Conservation (phyloP, 2,888 invertebrate species). For the Elgonia sp. region DNA sequence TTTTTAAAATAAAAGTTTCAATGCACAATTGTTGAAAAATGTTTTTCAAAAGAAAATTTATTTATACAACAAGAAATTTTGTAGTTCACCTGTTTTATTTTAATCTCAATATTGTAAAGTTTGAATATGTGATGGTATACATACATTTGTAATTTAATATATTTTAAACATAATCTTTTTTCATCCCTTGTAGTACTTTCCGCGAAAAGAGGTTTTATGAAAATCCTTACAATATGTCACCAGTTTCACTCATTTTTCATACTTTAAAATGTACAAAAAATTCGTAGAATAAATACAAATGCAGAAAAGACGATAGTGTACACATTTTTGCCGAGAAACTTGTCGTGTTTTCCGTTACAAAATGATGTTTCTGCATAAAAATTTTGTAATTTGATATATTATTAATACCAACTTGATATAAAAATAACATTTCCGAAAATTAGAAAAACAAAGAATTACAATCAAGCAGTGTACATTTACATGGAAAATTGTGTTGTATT, state of each 20-base stretch:
- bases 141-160: slow-evolving; percentile 22
- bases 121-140: background rate
- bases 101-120: too few species aligned
- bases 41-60: too few species aligned
- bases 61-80: too few species aligned
- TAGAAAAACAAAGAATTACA: background rate
- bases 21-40: too few species aligned
- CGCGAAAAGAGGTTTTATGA: slow-evolving; percentile 20
- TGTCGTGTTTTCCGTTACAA: too few species aligned
- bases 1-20: too few species aligned
- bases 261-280: background rate
- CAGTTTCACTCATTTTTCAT: slow-evolving; percentile 1
- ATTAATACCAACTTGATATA: too few species aligned
- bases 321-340: too few species aligned
- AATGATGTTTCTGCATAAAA: too few species aligned
- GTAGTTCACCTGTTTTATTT: too few species aligned
- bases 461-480: background rate
- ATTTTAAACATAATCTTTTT: slow-evolving; percentile 31
- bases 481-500: background rate
- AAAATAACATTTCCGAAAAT: background rate
- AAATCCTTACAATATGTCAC: slow-evolving; percentile 22
- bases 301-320: too few species aligned
- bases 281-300: background rate
- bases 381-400: too few species aligned
- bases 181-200: slow-evolving; percentile 1